These are phyloP conservation scores for Drosophila repletoides DNA, from an alignment of 1,140 invertebrate species.

Conservation along the genomic window DNA sequence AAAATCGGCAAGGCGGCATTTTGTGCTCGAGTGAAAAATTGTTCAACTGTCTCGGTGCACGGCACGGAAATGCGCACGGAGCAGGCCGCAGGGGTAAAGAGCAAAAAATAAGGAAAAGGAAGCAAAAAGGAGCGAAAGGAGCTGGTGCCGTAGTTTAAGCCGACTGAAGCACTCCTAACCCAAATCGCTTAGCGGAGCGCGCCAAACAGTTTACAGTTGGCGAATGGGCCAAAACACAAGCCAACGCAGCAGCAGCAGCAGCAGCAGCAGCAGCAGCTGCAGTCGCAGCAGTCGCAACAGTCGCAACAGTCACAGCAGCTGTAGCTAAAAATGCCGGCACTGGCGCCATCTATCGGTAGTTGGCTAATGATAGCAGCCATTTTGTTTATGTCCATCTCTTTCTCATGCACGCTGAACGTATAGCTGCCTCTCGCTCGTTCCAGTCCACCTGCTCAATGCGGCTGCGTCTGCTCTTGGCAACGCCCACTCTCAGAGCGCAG, in stretches of 20 bases:
- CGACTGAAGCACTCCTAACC: slow-evolving; percentile 68
- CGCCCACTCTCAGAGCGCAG: slow-evolving; percentile 69
- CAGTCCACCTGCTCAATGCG: slow-evolving; percentile 65
- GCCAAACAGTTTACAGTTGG: slow-evolving; percentile 63
- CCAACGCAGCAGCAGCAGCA: slow-evolving; percentile 1
- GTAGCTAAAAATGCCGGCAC: slow-evolving; percentile 31
- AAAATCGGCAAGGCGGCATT: slow-evolving; percentile 66
- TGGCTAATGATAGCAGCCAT: slow-evolving; percentile 78
- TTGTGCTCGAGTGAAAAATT: slow-evolving; percentile 74
- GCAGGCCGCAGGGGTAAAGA: slow-evolving; percentile 51
- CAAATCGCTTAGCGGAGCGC: slow-evolving; percentile 77
- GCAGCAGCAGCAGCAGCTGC: not conserved
- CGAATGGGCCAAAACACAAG: slow-evolving; percentile 38
- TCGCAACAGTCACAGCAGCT: no score
- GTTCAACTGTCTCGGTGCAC: slow-evolving; percentile 39
- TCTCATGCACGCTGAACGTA: not conserved
- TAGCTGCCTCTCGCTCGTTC: slow-evolving; percentile 53
- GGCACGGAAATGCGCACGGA: slow-evolving; percentile 76
- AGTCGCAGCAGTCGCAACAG: not conserved
- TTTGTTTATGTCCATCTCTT: slow-evolving; percentile 70
- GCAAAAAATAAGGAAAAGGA: no score
- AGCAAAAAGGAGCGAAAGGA: not conserved
- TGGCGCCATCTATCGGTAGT: slow-evolving; percentile 75
- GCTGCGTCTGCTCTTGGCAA: slow-evolving; percentile 63
- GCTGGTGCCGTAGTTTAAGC: not conserved